These are phyloP conservation scores for Punctoribates punctum DNA, from an alignment of 2,888 invertebrate genomes.

Conservation along the genomic window DNA sequence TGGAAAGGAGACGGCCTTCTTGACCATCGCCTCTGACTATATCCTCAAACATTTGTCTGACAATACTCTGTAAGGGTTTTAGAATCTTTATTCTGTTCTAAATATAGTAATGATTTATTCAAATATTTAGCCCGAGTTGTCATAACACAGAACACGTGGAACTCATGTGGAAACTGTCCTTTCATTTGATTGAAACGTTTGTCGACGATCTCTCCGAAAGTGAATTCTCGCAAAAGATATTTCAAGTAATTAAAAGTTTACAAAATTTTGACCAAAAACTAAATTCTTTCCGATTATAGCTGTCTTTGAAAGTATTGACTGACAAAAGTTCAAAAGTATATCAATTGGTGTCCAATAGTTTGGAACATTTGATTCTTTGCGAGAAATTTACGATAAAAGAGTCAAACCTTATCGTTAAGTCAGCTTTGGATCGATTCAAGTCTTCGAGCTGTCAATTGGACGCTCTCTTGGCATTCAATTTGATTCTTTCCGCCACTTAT, in stretches of 20 bases:
- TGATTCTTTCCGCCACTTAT: slow-evolving; percentile 75
- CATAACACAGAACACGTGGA: slow-evolving; percentile 64
- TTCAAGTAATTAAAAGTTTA: slow-evolving; percentile 51
- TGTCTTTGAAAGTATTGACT: slow-evolving; percentile 18
- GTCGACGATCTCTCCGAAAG: slow-evolving; percentile 62
- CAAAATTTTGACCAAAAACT: background rate
- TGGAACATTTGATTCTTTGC: slow-evolving; percentile 65
- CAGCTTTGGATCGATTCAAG: slow-evolving; percentile 63
- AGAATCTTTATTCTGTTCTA: slow-evolving; percentile 7
- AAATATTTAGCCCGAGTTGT: slow-evolving; percentile 46
- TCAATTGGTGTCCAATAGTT: slow-evolving; percentile 59
- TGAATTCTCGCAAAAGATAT: slow-evolving; percentile 54
- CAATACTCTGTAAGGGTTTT: slow-evolving; percentile 51
- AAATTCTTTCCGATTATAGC: background rate
- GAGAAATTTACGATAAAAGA: slow-evolving; percentile 59
- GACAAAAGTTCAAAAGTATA: slow-evolving; percentile 42
- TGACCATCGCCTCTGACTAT: slow-evolving; percentile 54
- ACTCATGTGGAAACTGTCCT: slow-evolving; percentile 69
- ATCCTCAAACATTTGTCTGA: slow-evolving; percentile 52
- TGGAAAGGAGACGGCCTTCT: slow-evolving; percentile 52
- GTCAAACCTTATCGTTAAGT: slow-evolving; percentile 64
- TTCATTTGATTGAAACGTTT: slow-evolving; percentile 66
- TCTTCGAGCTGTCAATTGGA: slow-evolving; percentile 26
- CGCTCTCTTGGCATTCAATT: slow-evolving; percentile 68
- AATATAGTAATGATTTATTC: background rate